Percentiles rank a stretch among this genome's conserved stretches.
These are phyloP conservation scores for Homarus gammarus DNA, from an alignment of 2,888 invertebrate species.

Conservation along the genomic window DNA sequence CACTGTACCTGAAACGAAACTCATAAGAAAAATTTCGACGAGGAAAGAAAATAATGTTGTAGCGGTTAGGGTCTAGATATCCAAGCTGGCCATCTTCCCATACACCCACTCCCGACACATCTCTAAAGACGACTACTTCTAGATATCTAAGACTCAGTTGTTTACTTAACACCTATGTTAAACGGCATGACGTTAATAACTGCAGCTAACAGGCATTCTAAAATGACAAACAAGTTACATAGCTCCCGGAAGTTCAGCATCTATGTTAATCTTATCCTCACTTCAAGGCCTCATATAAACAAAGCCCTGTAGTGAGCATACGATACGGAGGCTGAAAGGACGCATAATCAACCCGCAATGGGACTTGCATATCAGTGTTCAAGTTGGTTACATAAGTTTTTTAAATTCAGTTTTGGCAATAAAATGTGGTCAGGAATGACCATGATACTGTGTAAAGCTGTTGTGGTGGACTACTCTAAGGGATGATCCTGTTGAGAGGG, in stretches of 20 bases:
- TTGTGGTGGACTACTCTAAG: background rate
- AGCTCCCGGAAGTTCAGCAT: background rate
- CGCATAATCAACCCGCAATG: background rate
- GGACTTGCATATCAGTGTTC: background rate
- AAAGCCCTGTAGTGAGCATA: conserved; percentile 7
- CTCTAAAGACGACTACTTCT: background rate
- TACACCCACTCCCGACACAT: background rate
- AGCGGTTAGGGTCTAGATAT: background rate
- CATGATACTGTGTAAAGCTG: background rate
- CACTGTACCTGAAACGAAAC: background rate
- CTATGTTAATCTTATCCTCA: conserved; percentile 4
- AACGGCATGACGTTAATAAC: background rate
- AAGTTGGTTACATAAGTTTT: conserved; percentile 3
- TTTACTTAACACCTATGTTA: background rate
- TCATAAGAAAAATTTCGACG: background rate
- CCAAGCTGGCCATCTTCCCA: background rate
- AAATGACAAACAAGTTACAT: background rate
- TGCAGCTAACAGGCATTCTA: background rate
- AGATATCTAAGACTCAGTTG: background rate
- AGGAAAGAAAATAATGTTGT: background rate
- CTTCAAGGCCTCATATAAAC: conserved; percentile 19
- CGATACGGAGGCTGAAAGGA: background rate
- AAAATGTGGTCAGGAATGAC: background rate
- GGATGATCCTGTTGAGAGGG: background rate
- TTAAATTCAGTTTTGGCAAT: background rate